Evolutionary conservation across 2,888 invertebrate species (phyloP), one percentile per base, ranked within the genome.

Genomic region (Stenolophus ochropezus): DNA sequence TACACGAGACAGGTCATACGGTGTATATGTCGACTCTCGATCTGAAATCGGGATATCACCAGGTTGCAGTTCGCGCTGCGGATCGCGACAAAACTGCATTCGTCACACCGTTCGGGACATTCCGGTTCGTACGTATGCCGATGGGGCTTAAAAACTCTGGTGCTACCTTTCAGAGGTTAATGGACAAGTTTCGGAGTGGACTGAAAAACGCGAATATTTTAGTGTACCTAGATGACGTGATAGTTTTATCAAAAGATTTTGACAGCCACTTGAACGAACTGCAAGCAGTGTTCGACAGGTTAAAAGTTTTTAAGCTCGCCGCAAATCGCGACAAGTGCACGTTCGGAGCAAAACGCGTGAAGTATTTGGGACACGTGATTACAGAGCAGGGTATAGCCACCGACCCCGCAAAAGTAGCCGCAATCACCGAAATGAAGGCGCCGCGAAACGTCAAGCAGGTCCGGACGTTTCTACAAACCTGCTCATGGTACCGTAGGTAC

Each of bases 91-190:
- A 77, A 33, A 77, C 61, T 0, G 65, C 51, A 8, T 79, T 69
- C n/a, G 78, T 79, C 6, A 61, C 58, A 11, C 77, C 77, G 42
- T 77, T 33, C 21, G 61, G 61, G 0, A 61, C 47, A n/a, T 78
- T 49, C 16, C 78, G 78, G 0, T 65, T 69, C 16, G 14, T 49
- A 14, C 65, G 78, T 0, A 78, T 69, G 78, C 49, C 69, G 16
- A 71, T 71, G 71, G 71, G 47, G 2, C 71, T 71, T 18, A 71
- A 33, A 20, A 71, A 71, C 47, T 33, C 71, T 71, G 65, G 65
- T 16, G 20, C 58, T 20, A 74, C 56, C 14, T 76, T 53, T n/a
- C 76, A 76, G 20, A 20, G 76, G 4, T 18, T 76, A 1, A 53
- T 76, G 27, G 27, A 76, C 25, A 53, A 27, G n/a, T 76, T 76